Conservation (phyloP, 2,113 vertebrate genomes). For the Gulo gulo region DNA sequence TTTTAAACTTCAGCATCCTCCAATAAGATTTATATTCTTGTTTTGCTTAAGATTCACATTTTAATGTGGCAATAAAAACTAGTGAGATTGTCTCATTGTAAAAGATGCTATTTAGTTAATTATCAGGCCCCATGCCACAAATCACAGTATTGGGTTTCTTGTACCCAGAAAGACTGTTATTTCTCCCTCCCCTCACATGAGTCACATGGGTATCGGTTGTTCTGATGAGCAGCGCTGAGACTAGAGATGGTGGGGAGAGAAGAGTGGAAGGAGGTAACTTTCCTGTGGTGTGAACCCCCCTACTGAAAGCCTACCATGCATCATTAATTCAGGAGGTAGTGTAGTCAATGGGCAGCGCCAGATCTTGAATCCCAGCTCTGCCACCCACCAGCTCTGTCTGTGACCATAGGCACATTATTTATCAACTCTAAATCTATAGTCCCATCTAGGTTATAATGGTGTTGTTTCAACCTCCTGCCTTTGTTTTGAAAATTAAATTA, state of each 20-base stretch:
- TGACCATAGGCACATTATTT: not conserved
- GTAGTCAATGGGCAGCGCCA: not conserved
- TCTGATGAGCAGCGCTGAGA: too few relatives aligned
- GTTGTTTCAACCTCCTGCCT: not conserved
- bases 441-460: not conserved
- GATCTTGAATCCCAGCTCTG: not conserved
- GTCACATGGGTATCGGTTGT: not conserved
- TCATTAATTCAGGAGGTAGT: not conserved
- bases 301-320: fast-evolving
- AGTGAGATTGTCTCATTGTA: conserved; percentile 81
- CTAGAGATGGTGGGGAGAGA: not conserved
- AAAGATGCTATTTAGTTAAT: conserved; percentile 83
- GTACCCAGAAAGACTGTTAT: conserved; percentile 56
- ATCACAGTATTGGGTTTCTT: conserved; percentile 76
- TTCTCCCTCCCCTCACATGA: conserved; percentile 49
- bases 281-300: not conserved
- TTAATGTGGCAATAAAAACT: conserved; percentile 82
- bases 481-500: conserved; percentile 57
- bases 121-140: conserved; percentile 77
- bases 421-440: not conserved
- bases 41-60: conserved; percentile 86
- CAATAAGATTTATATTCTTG: conserved; percentile 84
- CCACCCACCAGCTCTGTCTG: not conserved
- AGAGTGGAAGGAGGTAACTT: not conserved
- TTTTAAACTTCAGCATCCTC: conserved; percentile 76